These are phyloP conservation scores for Campylomormyrus tamandua DNA, from an alignment of 2,113 vertebrate genomes.

Conservation along the genomic window DNA sequence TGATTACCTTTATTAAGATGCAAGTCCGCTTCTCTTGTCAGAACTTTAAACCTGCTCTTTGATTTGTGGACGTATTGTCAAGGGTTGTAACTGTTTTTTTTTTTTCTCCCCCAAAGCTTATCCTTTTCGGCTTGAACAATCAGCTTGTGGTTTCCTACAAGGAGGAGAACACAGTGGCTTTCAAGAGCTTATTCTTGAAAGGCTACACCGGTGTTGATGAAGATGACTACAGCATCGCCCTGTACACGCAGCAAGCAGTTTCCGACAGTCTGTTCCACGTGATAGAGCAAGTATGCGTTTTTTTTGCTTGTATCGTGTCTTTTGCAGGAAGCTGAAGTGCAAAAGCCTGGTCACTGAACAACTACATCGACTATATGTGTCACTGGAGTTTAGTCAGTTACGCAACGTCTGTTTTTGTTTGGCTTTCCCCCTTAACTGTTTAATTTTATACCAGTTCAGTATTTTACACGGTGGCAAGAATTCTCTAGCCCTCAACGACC, in stretches of 20 bases:
- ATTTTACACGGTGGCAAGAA: not conserved
- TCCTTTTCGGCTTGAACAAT: conserved; percentile 89
- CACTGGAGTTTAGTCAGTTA: not conserved
- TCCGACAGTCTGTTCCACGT: conserved; percentile 76
- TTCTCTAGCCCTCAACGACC: not conserved
- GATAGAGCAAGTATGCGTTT: conserved; percentile 74
- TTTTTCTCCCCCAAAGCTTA: conserved; percentile 61
- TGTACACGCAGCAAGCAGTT: conserved; percentile 74
- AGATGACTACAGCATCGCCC: conserved; percentile 76
- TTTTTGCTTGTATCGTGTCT: conserved; percentile 9
- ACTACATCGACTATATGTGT: not conserved
- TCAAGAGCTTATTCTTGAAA: conserved; percentile 88
- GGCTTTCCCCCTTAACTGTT: not conserved
- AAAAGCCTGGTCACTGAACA: conserved; percentile 7
- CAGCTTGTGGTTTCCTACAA: conserved; percentile 91
- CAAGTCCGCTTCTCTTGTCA: not conserved
- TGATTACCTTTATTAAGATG: not conserved
- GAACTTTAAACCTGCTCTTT: not conserved
- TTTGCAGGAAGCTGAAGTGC: not conserved
- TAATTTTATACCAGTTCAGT: not conserved
- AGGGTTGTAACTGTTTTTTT: not conserved
- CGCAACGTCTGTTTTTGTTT: not conserved
- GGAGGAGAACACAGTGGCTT: conserved; percentile 79
- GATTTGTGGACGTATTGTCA: not conserved
- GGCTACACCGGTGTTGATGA: conserved; percentile 78